A percentile compares a stretch with the other conserved stretches of the same genome.
Evolutionary conservation across 1,140 invertebrate genomes (phyloP).

Genomic region (Mactra quadrangularis): DNA sequence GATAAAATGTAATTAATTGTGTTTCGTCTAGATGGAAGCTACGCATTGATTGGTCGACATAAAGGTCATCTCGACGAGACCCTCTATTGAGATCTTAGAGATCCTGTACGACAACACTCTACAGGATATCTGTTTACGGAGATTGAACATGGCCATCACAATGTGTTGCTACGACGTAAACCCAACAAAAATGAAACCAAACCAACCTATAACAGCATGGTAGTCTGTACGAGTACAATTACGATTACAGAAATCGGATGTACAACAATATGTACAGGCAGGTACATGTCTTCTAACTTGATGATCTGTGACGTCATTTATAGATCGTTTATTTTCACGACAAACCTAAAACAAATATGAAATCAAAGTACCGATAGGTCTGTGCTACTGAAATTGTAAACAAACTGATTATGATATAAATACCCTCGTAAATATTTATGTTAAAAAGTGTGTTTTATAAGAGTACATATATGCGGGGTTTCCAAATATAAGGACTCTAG

Average conservation of each 20-base stretch:
- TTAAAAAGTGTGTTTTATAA: not conserved
- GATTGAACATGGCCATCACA: too few species aligned
- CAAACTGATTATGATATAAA: not conserved
- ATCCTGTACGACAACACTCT: too few species aligned
- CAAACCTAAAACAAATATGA: not conserved
- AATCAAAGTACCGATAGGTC: not conserved
- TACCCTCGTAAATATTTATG: too few species aligned
- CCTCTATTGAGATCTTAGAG: too few species aligned
- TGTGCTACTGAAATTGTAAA: too few species aligned
- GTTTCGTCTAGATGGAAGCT: too few species aligned
- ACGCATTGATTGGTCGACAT: too few species aligned
- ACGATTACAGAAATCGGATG: conserved; percentile 13
- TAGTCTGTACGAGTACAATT: not conserved
- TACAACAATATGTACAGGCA: conserved; percentile 14
- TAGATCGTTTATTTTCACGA: not conserved
- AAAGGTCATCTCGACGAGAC: too few species aligned
- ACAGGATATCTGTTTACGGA: too few species aligned
- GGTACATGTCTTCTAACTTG: not conserved
- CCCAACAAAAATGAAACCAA: too few species aligned
- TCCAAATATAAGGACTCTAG: not conserved
- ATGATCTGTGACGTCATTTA: not conserved
- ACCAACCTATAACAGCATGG: not conserved
- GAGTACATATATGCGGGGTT: not conserved
- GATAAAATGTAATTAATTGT: too few species aligned
- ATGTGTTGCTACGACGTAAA: too few species aligned